Conservation (phyloP, 2,113 vertebrate species). For the Odontesthes bonariensis region DNA sequence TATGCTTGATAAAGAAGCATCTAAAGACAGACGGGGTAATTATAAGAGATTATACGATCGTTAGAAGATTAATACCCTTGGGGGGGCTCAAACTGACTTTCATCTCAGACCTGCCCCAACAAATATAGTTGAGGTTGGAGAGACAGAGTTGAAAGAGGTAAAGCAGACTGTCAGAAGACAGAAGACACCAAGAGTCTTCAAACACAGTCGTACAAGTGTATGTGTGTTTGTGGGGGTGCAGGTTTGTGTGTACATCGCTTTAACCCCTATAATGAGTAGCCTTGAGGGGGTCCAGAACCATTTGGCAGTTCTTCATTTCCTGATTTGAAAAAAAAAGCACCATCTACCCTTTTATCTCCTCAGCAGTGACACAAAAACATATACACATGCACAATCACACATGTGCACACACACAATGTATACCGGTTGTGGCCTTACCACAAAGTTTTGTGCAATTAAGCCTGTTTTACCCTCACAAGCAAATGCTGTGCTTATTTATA, state of each 20-base stretch:
- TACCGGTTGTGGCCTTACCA: constrained; percentile 86
- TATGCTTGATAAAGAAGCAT: constrained; percentile 81
- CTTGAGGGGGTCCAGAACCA: constrained; percentile 84
- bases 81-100: constrained; percentile 89
- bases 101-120: constrained; percentile 92
- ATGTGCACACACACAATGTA: constrained; percentile 16
- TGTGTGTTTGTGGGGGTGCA: constrained; percentile 60
- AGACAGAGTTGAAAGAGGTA: constrained; percentile 60
- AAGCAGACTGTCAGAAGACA: constrained; percentile 63
- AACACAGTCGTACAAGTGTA: constrained; percentile 60
- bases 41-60: constrained; percentile 88
- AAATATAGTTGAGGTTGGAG: constrained; percentile 68
- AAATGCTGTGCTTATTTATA: constrained; percentile 53
- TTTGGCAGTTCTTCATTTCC: constrained; percentile 92
- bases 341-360: constrained; percentile 66
- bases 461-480: constrained; percentile 85
- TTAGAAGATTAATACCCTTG: constrained; percentile 89
- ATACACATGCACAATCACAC: constrained; percentile 2
- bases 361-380: constrained; percentile 26
- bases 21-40: constrained; percentile 87
- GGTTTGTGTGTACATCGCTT: constrained; percentile 64
- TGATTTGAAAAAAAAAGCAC: constrained; percentile 79
- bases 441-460: constrained; percentile 87
- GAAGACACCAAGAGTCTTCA: constrained; percentile 63
- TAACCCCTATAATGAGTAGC: constrained; percentile 92